Evolutionary conservation across 2,113 vertebrate species (phyloP).

Genomic region (Malaclemys terrapin): DNA sequence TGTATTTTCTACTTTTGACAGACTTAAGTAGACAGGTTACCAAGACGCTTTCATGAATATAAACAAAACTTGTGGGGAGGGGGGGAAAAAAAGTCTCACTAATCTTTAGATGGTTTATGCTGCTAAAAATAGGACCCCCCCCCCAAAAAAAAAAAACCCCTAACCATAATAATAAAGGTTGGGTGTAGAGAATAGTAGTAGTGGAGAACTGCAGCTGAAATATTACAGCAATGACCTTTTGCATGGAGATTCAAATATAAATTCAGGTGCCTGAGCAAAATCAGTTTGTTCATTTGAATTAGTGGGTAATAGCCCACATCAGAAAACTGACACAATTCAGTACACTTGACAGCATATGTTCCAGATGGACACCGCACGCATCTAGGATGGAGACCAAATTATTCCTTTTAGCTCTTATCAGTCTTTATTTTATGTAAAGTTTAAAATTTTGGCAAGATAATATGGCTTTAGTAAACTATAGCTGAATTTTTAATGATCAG

Average conservation of each 20-base stretch:
- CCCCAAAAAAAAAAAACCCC: background rate
- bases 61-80: slow-evolving; percentile 2
- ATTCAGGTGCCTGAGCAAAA: slow-evolving; percentile 22
- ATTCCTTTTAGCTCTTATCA: background rate
- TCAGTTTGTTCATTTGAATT: slow-evolving; percentile 35
- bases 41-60: slow-evolving; percentile 9
- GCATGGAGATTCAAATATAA: background rate
- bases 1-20: background rate
- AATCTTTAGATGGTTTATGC: background rate
- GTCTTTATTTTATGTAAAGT: background rate
- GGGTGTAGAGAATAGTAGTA: background rate
- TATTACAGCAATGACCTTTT: background rate
- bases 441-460: slow-evolving; percentile 10
- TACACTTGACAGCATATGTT: background rate
- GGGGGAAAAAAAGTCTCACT: background rate
- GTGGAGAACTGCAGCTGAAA: slow-evolving; percentile 3
- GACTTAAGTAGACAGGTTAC: background rate
- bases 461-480: background rate
- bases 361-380: background rate
- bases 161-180: background rate
- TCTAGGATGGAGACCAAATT: background rate
- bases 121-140: background rate
- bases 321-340: background rate
- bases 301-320: background rate
- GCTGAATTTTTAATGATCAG: background rate